A percentile compares a stretch with the other conserved stretches of the same genome.
phyloP scores from a whole-genome alignment of 2,888 invertebrate genomes.

The Lycia hirtaria region DNA sequence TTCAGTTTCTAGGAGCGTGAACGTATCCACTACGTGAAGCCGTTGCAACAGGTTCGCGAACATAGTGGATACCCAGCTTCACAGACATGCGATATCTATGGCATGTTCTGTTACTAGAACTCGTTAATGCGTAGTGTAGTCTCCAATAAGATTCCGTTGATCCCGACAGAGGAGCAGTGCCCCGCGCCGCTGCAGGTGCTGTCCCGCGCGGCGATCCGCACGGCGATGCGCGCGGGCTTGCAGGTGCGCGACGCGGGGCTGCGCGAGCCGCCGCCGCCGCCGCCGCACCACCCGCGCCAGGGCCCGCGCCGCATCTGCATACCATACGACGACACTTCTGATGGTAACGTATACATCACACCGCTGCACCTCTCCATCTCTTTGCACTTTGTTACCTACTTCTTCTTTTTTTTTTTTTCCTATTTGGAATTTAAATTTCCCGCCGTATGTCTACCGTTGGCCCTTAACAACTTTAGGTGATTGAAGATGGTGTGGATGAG shows the following conservation, averaged over 20 bases:
- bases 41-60: too few species aligned
- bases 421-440: too few species aligned
- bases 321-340: constrained; percentile 68
- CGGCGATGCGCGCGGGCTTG: constrained; percentile 57
- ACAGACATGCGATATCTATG: too few species aligned
- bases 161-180: constrained; percentile 59
- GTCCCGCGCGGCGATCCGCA: constrained; percentile 62
- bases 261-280: constrained; percentile 50
- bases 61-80: too few species aligned
- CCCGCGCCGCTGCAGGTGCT: constrained; percentile 68
- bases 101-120: too few species aligned
- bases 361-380: constrained; percentile 3
- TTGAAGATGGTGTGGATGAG: too few species aligned
- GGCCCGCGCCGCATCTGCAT: constrained; percentile 64
- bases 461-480: too few species aligned
- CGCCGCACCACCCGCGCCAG: constrained; percentile 44
- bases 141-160: neutral
- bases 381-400: too few species aligned
- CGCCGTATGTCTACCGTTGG: too few species aligned
- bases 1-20: too few species aligned
- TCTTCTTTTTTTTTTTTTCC: too few species aligned
- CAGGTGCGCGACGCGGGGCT: constrained; percentile 62
- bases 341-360: constrained; percentile 57
- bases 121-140: neutral
- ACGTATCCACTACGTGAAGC: too few species aligned